Evolutionary conservation across 2,888 invertebrate genomes (phyloP).

Genomic region (Hirtodrosophila histrioides): DNA sequence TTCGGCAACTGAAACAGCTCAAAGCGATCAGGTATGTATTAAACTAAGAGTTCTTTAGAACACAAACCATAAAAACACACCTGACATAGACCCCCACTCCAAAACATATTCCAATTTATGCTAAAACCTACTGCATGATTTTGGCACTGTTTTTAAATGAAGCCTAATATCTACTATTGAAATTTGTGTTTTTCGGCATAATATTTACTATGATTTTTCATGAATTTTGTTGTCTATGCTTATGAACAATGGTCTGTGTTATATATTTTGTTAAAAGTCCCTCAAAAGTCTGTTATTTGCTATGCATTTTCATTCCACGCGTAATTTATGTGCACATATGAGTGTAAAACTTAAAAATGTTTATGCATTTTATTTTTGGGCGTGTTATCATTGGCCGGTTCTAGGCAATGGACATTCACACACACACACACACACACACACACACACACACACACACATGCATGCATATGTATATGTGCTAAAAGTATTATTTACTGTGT

Average conservation of each 20-base stretch:
- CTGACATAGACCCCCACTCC: background rate
- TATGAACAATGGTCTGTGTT: too few relatives aligned
- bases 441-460: conserved; percentile 4
- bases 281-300: background rate
- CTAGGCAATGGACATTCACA: conserved; percentile 4
- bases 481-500: conserved; percentile 49
- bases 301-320: conserved; percentile 22
- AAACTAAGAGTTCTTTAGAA: background rate
- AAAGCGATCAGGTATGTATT: conserved; percentile 75
- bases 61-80: conserved; percentile 3
- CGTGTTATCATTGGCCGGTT: conserved; percentile 28
- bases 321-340: conserved; percentile 56
- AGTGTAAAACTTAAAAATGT: conserved; percentile 41
- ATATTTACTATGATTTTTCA: conserved; percentile 7
- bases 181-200: conserved; percentile 30
- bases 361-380: conserved; percentile 47
- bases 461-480: conserved; percentile 27
- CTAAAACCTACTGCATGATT: conserved; percentile 19
- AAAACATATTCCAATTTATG: conserved; percentile 22
- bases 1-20: conserved; percentile 70
- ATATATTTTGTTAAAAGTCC: background rate
- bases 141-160: conserved; percentile 1
- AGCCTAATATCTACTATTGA: background rate
- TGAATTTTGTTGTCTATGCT: background rate
- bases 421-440: conserved; percentile 5